phyloP scores from a whole-genome alignment of 2,113 vertebrate genomes.

The Alouatta palliata region DNA sequence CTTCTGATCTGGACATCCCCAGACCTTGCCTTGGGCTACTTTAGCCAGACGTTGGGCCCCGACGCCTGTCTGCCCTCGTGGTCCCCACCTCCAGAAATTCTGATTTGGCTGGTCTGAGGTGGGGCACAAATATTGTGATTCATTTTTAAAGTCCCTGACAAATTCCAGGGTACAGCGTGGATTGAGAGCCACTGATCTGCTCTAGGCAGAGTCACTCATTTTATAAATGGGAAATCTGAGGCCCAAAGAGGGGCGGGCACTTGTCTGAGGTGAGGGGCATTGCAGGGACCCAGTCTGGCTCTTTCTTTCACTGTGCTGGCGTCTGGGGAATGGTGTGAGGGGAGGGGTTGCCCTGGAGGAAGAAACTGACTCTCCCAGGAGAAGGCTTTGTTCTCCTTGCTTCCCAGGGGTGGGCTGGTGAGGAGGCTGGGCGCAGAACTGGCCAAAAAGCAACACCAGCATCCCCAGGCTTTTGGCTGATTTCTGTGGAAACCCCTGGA shows the following conservation, averaged over 20 bases:
- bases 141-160: background rate
- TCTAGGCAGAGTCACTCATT: background rate
- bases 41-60: background rate
- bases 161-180: background rate
- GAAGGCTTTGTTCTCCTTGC: background rate
- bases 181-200: background rate
- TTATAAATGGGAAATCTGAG: background rate
- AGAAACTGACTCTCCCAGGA: background rate
- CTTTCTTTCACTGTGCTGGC: background rate
- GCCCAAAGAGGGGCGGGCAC: background rate
- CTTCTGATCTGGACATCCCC: background rate
- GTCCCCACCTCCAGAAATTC: background rate
- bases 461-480: background rate
- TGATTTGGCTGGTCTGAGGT: background rate
- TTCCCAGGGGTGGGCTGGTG: background rate
- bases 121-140: accelerated
- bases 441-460: background rate
- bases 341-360: background rate
- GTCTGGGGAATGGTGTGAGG: background rate
- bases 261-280: too few relatives aligned
- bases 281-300: background rate
- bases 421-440: background rate
- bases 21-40: background rate
- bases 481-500: background rate
- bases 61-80: background rate